These are phyloP conservation scores for Drosophila greeni DNA, from an alignment of 2,888 invertebrate genomes.

Conservation along the genomic window DNA sequence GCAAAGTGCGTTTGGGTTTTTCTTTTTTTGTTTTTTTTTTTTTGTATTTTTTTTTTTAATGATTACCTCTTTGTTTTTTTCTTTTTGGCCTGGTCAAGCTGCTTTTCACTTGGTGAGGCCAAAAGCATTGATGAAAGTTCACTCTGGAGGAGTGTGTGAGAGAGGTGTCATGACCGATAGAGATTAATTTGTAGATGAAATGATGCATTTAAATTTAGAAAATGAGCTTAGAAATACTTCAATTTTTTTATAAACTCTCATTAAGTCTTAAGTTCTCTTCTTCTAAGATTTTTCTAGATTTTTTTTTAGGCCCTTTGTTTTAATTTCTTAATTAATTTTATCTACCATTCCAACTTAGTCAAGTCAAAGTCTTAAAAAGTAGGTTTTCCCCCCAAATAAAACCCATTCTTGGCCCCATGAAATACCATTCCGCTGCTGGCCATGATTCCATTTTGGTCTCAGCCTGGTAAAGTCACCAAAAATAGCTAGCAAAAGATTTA, in stretches of 20 bases:
- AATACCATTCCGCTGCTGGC: slow-evolving; percentile 41
- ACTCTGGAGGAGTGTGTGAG: slow-evolving; percentile 14
- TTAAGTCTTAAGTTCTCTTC: background rate
- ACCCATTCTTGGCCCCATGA: slow-evolving; percentile 4
- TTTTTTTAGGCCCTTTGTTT: too few species aligned
- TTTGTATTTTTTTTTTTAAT: background rate
- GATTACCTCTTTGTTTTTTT: slow-evolving; percentile 7
- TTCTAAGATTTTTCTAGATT: too few species aligned
- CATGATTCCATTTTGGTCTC: slow-evolving; percentile 48
- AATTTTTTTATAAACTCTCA: background rate
- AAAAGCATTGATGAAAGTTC: slow-evolving; percentile 48
- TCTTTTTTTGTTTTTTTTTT: background rate
- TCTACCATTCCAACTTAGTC: too few species aligned
- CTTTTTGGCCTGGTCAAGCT: slow-evolving; percentile 28
- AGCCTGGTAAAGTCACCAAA: too few species aligned
- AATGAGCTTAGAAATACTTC: background rate
- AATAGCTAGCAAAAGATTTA: slow-evolving; percentile 1
- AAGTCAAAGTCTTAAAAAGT: too few species aligned
- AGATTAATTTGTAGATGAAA: background rate
- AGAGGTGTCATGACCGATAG: slow-evolving; percentile 9
- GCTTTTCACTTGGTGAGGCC: slow-evolving; percentile 27
- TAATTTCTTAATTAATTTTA: too few species aligned
- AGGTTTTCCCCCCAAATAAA: background rate
- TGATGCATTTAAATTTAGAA: too few species aligned
- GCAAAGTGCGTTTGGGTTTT: slow-evolving; percentile 23